These are phyloP conservation scores for Esox masquinongy DNA, from an alignment of 2,797 vertebrate species.

Conservation along the genomic window DNA sequence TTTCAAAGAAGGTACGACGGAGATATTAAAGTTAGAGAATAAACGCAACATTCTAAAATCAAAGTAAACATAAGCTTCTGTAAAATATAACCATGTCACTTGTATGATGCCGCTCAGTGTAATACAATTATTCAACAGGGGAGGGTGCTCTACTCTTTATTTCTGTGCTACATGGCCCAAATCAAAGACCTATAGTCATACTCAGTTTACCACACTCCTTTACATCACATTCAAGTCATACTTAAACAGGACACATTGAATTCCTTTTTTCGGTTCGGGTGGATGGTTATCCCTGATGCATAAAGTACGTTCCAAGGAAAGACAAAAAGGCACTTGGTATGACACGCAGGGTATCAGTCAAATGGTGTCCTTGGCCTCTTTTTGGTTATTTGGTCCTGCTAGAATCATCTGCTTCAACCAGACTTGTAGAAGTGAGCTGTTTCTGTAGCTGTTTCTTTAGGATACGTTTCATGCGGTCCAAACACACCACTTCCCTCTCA, in stretches of 20 bases:
- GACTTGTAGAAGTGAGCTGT: slow-evolving; percentile 17
- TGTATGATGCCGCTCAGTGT: background rate
- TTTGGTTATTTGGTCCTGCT: background rate
- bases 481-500: slow-evolving; percentile 22
- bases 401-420: background rate
- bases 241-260: background rate
- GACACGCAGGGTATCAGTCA: background rate
- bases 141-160: slow-evolving; percentile 7
- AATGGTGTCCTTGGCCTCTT: background rate
- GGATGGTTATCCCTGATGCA: background rate
- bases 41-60: background rate
- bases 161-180: background rate
- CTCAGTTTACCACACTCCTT: background rate
- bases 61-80: background rate
- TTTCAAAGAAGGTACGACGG: background rate
- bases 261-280: background rate
- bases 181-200: background rate
- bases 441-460: slow-evolving; percentile 2
- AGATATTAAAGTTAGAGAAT: background rate
- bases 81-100: background rate
- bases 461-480: background rate
- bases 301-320: background rate
- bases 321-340: background rate
- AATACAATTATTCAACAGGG: slow-evolving; percentile 6
- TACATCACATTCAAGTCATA: background rate